A percentile compares a stretch with the other conserved stretches of the same genome.
Evolutionary conservation across 35 echinoderm and acorn worm species (phyloP).

Genomic region (Diadema setosum): DNA sequence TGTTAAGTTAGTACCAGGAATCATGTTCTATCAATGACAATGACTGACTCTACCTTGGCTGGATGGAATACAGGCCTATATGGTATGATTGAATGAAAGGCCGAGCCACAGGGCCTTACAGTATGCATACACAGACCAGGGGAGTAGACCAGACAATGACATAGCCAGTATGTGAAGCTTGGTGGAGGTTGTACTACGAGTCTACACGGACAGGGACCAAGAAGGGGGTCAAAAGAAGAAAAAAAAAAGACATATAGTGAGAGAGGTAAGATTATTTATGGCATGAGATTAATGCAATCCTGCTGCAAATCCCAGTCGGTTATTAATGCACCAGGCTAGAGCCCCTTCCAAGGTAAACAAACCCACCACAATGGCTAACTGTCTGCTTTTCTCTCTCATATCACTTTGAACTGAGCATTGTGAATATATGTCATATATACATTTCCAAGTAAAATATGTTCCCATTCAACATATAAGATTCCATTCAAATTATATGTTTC

Average conservation of each 20-base stretch:
- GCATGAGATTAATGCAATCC: neutral
- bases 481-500: no score
- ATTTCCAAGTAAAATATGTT: no score
- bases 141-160: slow-evolving; percentile 7
- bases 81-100: neutral
- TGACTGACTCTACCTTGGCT: no score
- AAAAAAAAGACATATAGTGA: no score
- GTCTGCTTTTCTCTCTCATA: no score
- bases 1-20: no score
- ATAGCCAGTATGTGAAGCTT: slow-evolving; percentile 10
- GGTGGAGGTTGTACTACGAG: neutral
- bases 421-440: no score
- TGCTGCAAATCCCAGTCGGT: neutral
- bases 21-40: no score
- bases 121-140: neutral
- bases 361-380: neutral
- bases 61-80: slow-evolving; percentile 12
- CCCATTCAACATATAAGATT: no score
- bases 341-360: neutral
- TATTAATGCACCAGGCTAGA: neutral
- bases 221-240: no score
- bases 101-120: neutral
- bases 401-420: no score
- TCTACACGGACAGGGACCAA: no score
- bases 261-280: neutral